Conservation (phyloP, 2,888 invertebrate genomes). For the Acanthosepion esculentum region DNA sequence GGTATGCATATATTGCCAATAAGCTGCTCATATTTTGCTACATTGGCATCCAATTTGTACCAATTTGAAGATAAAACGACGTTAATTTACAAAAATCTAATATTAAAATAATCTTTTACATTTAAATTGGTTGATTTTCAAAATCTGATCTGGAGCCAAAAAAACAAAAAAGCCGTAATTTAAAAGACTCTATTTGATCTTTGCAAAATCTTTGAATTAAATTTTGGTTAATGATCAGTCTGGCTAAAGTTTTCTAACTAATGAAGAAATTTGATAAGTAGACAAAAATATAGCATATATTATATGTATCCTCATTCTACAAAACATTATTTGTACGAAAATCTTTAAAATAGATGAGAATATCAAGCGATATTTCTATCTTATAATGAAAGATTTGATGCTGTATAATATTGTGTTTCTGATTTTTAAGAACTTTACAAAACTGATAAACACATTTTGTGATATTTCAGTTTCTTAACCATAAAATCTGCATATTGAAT, state of each 20-base stretch:
- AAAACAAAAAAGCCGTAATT: background rate
- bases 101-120: conserved; percentile 18
- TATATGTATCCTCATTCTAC: background rate
- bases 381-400: no score
- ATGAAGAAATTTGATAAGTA: background rate
- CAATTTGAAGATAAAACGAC: conserved; percentile 9
- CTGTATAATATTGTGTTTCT: no score
- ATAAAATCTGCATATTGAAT: no score
- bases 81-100: background rate
- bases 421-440: no score
- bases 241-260: background rate
- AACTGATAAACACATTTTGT: no score
- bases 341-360: background rate
- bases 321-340: background rate
- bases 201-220: background rate
- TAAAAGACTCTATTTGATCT: background rate
- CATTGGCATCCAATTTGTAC: background rate
- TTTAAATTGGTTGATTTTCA: background rate
- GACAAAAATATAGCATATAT: background rate
- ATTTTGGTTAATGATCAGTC: background rate
- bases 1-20: background rate
- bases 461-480: no score
- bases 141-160: background rate
- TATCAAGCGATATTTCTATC: no score
- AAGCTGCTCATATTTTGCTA: background rate